A percentile compares a stretch with the other conserved stretches of the same genome.
Conservation (phyloP, 92 coral and sea anemone species). For the Epizoanthus stellaris region DNA sequence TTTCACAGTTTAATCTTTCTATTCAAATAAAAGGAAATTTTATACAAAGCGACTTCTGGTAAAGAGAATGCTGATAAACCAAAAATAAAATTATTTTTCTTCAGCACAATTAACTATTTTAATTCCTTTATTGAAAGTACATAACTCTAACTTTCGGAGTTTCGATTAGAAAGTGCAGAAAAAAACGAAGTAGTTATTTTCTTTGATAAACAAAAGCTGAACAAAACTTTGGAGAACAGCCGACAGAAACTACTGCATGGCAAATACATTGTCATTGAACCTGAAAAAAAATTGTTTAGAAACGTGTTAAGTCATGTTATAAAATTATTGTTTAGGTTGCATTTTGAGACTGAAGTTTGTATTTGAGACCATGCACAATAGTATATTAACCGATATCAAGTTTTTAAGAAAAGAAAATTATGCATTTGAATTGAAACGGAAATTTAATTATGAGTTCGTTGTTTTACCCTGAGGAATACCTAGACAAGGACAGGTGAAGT, state of each 20-base stretch:
- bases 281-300: neutral
- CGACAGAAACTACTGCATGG: neutral
- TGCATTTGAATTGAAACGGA: neutral
- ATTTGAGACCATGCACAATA: neutral
- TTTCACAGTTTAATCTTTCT: constrained; percentile 19
- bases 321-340: neutral
- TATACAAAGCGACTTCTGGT: constrained; percentile 8
- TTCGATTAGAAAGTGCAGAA: neutral
- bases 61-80: neutral
- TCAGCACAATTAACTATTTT: neutral
- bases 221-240: too few species aligned
- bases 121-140: neutral
- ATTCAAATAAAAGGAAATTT: constrained; percentile 31
- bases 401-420: neutral
- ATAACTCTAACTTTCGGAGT: neutral
- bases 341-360: neutral
- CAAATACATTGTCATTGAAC: neutral
- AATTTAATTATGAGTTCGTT: neutral
- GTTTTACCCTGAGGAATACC: neutral
- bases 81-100: constrained; percentile 1
- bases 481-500: neutral
- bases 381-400: neutral
- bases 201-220: too few species aligned
- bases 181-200: neutral
- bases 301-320: neutral